Base-by-base conservation (phyloP, 1,140 invertebrate genomes). In the Diorhabda carinulata region DNA sequence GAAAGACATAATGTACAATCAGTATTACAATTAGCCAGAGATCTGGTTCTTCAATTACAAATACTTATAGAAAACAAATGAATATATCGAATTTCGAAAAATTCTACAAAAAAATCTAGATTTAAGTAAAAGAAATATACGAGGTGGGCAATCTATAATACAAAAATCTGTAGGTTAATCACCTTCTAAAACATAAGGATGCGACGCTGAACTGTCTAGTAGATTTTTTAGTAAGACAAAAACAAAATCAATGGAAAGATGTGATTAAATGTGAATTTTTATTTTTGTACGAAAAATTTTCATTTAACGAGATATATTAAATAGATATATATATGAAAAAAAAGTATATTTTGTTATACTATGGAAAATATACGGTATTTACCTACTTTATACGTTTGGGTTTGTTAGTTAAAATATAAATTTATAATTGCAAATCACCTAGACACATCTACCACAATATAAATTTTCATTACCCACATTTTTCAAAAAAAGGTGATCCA, bases 11-110 rank as follows among this genome's bases (percentile, higher is more conserved):
- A 97, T 82, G 92, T 92, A 1, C 87, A 88, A 72, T 86, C 90
- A 40, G 89, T 97, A n/a, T 81, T 97, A 40, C 87, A 88, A 72
- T 83, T 95, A 70, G 90, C 94, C 1, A 84, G 94, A 70, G 92
- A 94, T 77, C 82, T 96, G 25, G 93, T 96, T 3, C 83, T 92
- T 58, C 91, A 95, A 83, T 86, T 97, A 71, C 95, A 97, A 84
- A 92, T 92, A 69, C 83, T 96, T 58, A 96, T 97, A 73, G 93
- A 95, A 80, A 95, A 96, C 80, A 92, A 93, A 82, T 93, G 44
- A 67, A 56, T 42, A 25, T 56, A 7, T 52, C 47, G n/a, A 52
- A 52, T n/a, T n/a, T 52, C 47, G 6, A 52, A n/a, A 52, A 8
- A 52, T 52, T 8, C 47, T 52, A 52, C 47, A 8, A 52, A 6